These are phyloP conservation scores for Platycercus adscitus DNA, from an alignment of 2,113 vertebrate genomes.

Conservation along the genomic window DNA sequence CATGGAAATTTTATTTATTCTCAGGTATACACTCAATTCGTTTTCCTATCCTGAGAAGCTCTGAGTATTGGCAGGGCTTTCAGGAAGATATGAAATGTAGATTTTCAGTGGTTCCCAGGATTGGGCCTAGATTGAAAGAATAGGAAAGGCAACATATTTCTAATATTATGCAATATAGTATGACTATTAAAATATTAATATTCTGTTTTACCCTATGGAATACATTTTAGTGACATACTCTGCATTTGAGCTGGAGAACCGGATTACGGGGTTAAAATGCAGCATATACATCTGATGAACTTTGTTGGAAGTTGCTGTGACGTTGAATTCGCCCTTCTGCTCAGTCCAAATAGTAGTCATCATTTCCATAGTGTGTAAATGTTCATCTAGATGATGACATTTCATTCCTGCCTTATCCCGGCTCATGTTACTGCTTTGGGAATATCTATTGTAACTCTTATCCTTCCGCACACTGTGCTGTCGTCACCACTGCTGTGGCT, in stretches of 20 bases:
- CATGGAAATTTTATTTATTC: neutral
- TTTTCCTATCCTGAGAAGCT: neutral
- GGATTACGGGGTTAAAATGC: neutral
- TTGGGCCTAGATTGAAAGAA: neutral
- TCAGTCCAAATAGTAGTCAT: constrained; percentile 37
- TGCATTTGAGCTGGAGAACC: neutral
- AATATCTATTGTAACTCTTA: constrained; percentile 59
- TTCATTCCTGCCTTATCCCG: constrained; percentile 14
- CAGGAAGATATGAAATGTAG: neutral
- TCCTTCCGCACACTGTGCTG: neutral
- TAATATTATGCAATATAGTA: neutral
- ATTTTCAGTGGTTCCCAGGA: neutral
- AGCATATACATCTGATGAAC: neutral
- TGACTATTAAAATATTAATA: neutral
- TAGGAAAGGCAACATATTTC: neutral
- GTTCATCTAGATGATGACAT: neutral
- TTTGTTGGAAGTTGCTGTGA: constrained; percentile 6
- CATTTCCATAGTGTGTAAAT: constrained; percentile 32
- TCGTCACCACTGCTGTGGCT: constrained; percentile 9
- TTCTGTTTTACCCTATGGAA: neutral
- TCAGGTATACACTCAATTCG: neutral
- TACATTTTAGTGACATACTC: neutral
- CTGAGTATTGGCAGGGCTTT: neutral
- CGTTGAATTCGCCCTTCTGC: constrained; percentile 37
- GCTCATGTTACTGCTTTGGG: constrained; percentile 49